Base-by-base conservation (phyloP, 2,113 vertebrate species). In the Anolis sagrei region DNA sequence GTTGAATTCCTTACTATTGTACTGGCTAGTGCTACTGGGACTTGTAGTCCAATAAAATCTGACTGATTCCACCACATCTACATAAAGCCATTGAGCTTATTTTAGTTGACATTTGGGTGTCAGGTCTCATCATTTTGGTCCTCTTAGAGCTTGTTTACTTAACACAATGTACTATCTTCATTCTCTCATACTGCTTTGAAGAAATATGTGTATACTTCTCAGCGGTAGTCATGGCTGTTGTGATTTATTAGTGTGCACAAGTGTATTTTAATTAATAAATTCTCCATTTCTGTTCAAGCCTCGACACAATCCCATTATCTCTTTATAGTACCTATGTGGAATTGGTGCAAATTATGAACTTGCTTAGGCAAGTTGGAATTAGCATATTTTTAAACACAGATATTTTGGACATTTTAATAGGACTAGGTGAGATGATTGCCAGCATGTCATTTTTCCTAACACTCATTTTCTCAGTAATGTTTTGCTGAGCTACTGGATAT, bases 71-170 rank as follows among this genome's bases (percentile, higher is more conserved):
- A 58, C 54, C 3, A 13, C 54, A 58, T 58, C 68, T 69, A 32
- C 23, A 69, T 32, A 6, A 69, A 69, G 68, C 6, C 32, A 14
- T n/a, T 69, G 66, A 16, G 66, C 5, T 13, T 18, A 13, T 9
- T 58, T 34, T 32, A 69, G 32, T 10, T 69, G 68, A 16, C 10
- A 18, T 69, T 32, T 69, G 68, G n/a, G n/a, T 69, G 14, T 11
- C 13, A n/a, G 87, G 76, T 86, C 82, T 89, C 70, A 77, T 85
- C 64, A 58, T 92, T 92, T 48, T 87, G 76, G 86, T 94, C 86
- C 77, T 78, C 73, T 80, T 81, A 16, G 11, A 80, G 39, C 51
- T 8, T 51, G 61, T n/a, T 74, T 61, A 64, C 73, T 79, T 49
- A 23, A 21, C 49, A 1, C 62, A 61, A 5, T 62, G 3, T 82